A percentile compares a stretch with the other conserved stretches of the same genome.
phyloP scores from a whole-genome alignment of 1,140 invertebrate species.

The Alviniconcha marisindica region DNA sequence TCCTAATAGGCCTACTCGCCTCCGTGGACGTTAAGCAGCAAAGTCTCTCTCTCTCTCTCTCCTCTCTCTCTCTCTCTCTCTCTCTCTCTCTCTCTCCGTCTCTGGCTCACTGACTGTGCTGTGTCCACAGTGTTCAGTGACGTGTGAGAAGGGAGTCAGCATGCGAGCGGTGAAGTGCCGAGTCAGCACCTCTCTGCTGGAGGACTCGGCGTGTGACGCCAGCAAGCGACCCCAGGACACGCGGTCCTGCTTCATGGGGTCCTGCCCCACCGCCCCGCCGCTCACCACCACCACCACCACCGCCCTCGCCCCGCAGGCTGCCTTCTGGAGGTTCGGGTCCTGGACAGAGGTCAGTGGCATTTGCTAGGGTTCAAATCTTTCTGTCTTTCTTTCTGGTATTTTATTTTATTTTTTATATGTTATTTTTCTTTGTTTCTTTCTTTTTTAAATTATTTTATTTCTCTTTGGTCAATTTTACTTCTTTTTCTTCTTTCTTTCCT shows the following conservation, averaged over 20 bases:
- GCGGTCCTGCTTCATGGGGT: slow-evolving; percentile 53
- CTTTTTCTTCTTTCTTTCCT: no score
- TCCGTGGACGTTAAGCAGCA: no score
- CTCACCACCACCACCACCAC: slow-evolving; percentile 51
- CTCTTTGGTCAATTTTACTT: no score
- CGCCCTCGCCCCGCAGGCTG: slow-evolving; percentile 25
- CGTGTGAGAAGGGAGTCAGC: slow-evolving; percentile 67
- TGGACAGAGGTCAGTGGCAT: slow-evolving; percentile 68
- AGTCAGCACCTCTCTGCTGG: slow-evolving; percentile 44
- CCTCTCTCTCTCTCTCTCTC: background rate
- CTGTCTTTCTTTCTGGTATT: no score
- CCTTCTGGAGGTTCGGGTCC: slow-evolving; percentile 62
- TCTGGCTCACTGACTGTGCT: background rate
- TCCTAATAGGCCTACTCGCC: no score
- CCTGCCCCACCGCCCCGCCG: slow-evolving; percentile 52
- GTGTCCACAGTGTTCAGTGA: slow-evolving; percentile 71
- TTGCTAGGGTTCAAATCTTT: no score
- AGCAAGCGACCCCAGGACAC: slow-evolving; percentile 53
- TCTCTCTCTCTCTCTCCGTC: background rate
- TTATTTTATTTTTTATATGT: no score
- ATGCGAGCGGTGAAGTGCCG: slow-evolving; percentile 59
- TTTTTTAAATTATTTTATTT: no score
- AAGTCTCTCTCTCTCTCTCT: no score
- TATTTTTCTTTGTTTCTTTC: no score
- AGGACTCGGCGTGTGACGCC: slow-evolving; percentile 57